Percentiles rank a stretch among this genome's conserved stretches.
Conservation (phyloP, 2,797 vertebrate species). For the Hyperoplus lanceolatus region DNA sequence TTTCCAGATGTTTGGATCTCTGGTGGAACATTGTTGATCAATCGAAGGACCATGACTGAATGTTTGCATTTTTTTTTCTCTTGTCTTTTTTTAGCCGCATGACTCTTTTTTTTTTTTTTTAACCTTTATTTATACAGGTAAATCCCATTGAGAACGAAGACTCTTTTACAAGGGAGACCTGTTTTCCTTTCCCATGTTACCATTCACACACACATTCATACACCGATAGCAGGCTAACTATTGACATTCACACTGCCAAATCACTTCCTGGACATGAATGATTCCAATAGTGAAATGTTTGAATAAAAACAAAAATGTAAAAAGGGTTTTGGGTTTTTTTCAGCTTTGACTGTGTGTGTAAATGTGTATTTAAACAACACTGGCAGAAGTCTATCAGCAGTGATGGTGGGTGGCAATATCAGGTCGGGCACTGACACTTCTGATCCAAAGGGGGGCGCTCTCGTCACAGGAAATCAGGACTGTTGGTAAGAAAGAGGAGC, state of each 20-base stretch:
- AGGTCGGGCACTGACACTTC: constrained; percentile 60
- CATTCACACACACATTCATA: too few relatives aligned
- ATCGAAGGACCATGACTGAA: constrained; percentile 2
- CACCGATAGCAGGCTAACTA: too few relatives aligned
- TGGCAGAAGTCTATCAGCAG: constrained; percentile 57
- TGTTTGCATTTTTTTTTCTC: too few relatives aligned
- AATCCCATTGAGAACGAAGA: too few relatives aligned
- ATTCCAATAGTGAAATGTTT: constrained; percentile 23
- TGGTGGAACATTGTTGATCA: constrained; percentile 21
- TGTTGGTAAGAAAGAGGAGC: constrained; percentile 53
- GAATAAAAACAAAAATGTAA: constrained; percentile 43
- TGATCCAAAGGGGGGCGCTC: constrained; percentile 76
- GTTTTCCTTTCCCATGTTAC: too few relatives aligned
- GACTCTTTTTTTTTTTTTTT: background rate
- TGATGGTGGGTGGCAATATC: constrained; percentile 55
- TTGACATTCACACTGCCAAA: background rate
- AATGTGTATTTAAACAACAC: constrained; percentile 30
- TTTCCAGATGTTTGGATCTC: constrained; percentile 41
- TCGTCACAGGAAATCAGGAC: constrained; percentile 73
- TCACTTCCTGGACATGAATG: constrained; percentile 16
- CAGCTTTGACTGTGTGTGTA: constrained; percentile 28
- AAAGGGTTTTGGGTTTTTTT: constrained; percentile 34
- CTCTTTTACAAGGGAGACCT: too few relatives aligned
- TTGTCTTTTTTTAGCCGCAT: constrained; percentile 2
- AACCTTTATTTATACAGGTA: too few relatives aligned